phyloP scores from a whole-genome alignment of 1,140 invertebrate genomes.

The Orius insidiosus region DNA sequence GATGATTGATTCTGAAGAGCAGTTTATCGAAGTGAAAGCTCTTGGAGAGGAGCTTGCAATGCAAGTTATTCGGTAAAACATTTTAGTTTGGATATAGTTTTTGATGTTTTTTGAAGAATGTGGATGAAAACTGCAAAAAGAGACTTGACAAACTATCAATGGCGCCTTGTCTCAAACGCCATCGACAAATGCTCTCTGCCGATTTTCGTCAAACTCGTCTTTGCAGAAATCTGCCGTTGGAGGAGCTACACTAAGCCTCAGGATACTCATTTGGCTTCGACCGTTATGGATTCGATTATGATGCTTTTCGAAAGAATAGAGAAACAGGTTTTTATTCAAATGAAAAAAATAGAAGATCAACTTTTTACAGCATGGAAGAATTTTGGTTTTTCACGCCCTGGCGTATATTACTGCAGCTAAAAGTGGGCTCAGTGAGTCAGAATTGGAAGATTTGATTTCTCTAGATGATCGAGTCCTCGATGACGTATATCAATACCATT shows the following conservation, averaged over 20 bases:
- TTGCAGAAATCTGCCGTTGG: conserved; percentile 92
- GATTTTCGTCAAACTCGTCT: conserved; percentile 93
- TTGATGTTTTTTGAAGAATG: conserved; percentile 34
- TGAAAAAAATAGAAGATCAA: not conserved
- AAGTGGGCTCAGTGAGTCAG: conserved; percentile 81
- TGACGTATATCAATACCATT: conserved; percentile 96
- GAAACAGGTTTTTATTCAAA: conserved; percentile 42
- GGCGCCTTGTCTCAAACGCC: conserved; percentile 83
- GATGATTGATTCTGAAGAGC: conserved; percentile 78
- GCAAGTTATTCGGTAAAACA: conserved; percentile 70
- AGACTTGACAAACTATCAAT: conserved; percentile 82
- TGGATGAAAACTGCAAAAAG: conserved; percentile 86
- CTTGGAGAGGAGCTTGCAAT: conserved; percentile 83
- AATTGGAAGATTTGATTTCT: conserved; percentile 86
- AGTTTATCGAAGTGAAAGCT: conserved; percentile 86
- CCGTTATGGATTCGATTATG: conserved; percentile 96
- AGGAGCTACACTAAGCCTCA: conserved; percentile 87
- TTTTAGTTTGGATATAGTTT: not conserved
- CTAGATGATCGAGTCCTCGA: conserved; percentile 84
- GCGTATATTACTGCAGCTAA: conserved; percentile 89
- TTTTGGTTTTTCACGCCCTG: conserved; percentile 81
- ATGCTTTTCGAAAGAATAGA: conserved; percentile 90
- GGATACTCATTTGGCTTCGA: conserved; percentile 79
- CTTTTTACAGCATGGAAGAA: conserved; percentile 54
- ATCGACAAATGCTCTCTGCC: conserved; percentile 87